Evolutionary conservation across 2,888 invertebrate genomes (phyloP), one percentile per base, ranked within the genome.

Genomic region (Ctena decussata): DNA sequence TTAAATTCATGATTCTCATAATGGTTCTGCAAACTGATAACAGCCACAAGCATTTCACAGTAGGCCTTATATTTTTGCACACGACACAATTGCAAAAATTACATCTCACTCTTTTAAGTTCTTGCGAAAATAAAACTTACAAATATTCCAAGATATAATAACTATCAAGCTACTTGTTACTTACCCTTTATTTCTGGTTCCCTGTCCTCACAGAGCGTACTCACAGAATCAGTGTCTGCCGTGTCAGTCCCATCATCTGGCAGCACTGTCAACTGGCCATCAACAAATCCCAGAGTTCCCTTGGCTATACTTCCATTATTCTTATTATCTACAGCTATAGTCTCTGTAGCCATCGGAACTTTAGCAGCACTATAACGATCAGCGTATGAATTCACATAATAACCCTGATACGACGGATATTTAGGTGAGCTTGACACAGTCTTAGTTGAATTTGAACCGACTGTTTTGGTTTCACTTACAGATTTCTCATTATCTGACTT

Each of bases 191-290:
- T 72, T 77, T 88, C 85, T 46, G 84, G 80, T 60, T 84, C 83
- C 46, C 53, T 72, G 53, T 89, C 89, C 12, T 89, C 89, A 79
- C 83, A 85, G 18, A 89, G 83, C 1, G 87, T 89, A 44, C 89
- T 89, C 27, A 87, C 80, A 44, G 89, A 85, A 44, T 89, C 87
- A 5, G 82, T 87, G 46, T 84, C 85, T 21, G 77, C 82, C 2
- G 71, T 80, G 70, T 89, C 82, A 12, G 81, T 80, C 27, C 65
- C 82, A 57, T 81, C 80, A 35, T 72, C 44, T 11, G 70, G 49
- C 15, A 82, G 30, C 15, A 81, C 41, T 39, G 80, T 49, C 70
- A 84, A 69, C 49, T 79, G 79, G 27, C 87, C 87, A 73, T 81
- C 74, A 32, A 78, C 76, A 30, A 81, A 71, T 30, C 84, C 87